Percentiles rank a stretch among this genome's conserved stretches.
Evolutionary conservation across 1,140 invertebrate species (phyloP).

Genomic region (Pomacea maculata): DNA sequence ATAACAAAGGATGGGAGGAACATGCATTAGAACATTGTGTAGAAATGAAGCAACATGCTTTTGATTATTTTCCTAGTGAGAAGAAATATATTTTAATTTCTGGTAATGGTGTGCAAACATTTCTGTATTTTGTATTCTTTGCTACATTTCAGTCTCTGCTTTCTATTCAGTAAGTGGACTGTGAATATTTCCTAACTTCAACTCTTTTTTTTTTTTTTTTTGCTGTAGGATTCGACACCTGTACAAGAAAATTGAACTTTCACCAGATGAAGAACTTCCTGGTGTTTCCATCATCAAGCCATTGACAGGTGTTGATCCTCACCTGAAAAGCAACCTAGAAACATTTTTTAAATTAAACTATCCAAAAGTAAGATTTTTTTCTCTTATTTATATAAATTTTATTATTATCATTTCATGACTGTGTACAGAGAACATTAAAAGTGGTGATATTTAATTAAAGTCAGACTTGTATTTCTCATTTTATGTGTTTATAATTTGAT

Average conservation of each 20-base stretch:
- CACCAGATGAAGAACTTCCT: slow-evolving; percentile 76
- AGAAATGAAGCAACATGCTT: too few relatives aligned
- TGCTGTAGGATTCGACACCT: slow-evolving; percentile 69
- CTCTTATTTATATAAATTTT: background rate
- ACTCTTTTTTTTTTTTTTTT: slow-evolving; percentile 23
- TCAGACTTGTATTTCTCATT: too few relatives aligned
- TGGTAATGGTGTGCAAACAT: background rate
- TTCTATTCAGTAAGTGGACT: slow-evolving; percentile 14
- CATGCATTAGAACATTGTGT: too few relatives aligned
- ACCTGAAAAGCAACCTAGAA: slow-evolving; percentile 92
- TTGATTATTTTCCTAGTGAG: background rate
- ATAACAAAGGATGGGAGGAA: too few relatives aligned
- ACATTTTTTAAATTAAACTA: slow-evolving; percentile 97
- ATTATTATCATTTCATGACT: too few relatives aligned
- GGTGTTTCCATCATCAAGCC: slow-evolving; percentile 97
- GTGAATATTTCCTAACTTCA: background rate
- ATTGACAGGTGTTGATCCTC: slow-evolving; percentile 92
- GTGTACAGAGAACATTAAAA: too few relatives aligned
- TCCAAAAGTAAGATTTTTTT: slow-evolving; percentile 74
- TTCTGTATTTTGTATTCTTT: slow-evolving; percentile 16
- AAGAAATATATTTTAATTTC: background rate
- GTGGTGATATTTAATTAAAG: background rate
- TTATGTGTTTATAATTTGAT: background rate
- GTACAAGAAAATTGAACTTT: slow-evolving; percentile 66
- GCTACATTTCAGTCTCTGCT: background rate